Evolutionary conservation across 2,888 invertebrate species (phyloP).

Genomic region (Tribolium freemani): DNA sequence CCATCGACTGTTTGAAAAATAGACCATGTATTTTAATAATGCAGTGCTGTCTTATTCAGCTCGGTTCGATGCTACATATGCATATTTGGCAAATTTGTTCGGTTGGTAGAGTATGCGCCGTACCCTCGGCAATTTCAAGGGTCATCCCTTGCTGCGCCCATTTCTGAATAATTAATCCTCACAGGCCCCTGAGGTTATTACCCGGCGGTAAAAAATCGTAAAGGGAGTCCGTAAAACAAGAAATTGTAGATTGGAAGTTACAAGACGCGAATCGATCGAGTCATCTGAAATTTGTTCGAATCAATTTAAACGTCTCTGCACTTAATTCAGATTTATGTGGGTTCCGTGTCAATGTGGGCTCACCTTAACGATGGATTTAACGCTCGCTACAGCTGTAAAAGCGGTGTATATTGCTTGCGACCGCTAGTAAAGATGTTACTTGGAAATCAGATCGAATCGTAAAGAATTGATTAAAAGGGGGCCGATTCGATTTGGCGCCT

Average conservation of each 20-base stretch:
- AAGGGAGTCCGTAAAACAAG: background rate
- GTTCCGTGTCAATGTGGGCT: conserved; percentile 31
- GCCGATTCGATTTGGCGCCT: background rate
- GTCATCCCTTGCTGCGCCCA: conserved; percentile 24
- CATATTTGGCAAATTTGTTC: background rate
- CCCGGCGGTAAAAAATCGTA: background rate
- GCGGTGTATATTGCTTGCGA: conserved; percentile 25
- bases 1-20: too few species aligned
- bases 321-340: conserved; percentile 37
- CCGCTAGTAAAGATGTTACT: conserved; percentile 10
- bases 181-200: conserved; percentile 13
- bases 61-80: background rate
- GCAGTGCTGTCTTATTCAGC: background rate
- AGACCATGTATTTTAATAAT: too few species aligned
- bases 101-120: background rate
- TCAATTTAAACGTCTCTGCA: conserved; percentile 33
- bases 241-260: conserved; percentile 2
- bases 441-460: conserved; percentile 7
- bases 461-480: background rate
- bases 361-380: conserved; percentile 38
- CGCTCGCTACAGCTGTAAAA: conserved; percentile 28
- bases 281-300: conserved; percentile 11
- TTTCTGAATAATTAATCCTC: conserved; percentile 28
- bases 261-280: background rate
- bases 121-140: conserved; percentile 30